Conservation (phyloP, 2,113 vertebrate genomes). For the Malurus cyaneus region DNA sequence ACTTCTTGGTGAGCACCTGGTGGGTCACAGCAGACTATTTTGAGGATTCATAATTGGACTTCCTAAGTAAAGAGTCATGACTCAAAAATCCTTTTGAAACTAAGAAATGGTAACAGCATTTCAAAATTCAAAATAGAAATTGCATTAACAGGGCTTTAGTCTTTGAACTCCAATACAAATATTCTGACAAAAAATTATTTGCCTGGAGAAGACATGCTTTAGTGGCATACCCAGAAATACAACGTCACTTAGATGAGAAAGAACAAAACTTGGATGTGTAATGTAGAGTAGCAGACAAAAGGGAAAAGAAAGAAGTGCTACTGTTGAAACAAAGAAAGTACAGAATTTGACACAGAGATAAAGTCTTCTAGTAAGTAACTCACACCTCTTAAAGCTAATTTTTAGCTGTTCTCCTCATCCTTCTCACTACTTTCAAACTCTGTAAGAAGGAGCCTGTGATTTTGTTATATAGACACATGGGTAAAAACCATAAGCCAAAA, state of each 20-base stretch:
- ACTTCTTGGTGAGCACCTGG: neutral
- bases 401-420: neutral
- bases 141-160: neutral
- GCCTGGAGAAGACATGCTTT: neutral
- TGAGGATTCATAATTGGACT: neutral
- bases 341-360: neutral
- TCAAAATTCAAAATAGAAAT: neutral
- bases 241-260: neutral
- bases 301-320: neutral
- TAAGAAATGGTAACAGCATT: neutral
- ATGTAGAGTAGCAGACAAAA: neutral
- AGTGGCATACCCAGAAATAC: neutral
- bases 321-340: neutral
- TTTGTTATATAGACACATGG: neutral
- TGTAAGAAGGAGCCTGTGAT: neutral
- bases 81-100: neutral
- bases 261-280: neutral
- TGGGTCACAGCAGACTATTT: neutral
- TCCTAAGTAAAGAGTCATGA: neutral
- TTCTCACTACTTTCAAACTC: neutral
- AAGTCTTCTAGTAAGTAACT: neutral
- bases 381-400: neutral
- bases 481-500: neutral
- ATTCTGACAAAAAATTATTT: neutral
- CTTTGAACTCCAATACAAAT: neutral